A percentile compares a stretch with the other conserved stretches of the same genome.
These are phyloP conservation scores for Drosophila truncata DNA, from an alignment of 1,140 invertebrate genomes.

Conservation along the genomic window DNA sequence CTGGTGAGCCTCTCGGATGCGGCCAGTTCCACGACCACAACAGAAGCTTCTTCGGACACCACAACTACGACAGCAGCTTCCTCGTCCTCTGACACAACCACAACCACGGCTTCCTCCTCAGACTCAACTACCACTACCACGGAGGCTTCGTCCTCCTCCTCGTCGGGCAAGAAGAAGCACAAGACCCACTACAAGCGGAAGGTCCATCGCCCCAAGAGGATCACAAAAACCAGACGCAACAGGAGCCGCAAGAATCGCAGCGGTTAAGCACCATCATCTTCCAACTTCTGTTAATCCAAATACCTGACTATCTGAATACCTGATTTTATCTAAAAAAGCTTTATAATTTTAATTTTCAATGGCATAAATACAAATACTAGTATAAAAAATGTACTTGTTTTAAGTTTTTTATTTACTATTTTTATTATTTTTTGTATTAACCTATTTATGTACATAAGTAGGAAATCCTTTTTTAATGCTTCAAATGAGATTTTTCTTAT, in stretches of 20 bases:
- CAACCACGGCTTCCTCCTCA: neutral
- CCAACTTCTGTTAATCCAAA: neutral
- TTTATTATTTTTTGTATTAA: neutral
- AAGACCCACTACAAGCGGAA: neutral
- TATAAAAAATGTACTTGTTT: neutral
- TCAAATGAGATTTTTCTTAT: neutral
- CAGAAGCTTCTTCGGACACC: neutral
- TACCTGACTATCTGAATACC: neutral
- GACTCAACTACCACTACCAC: constrained; percentile 11
- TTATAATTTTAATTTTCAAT: constrained; percentile 13
- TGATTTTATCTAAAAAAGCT: neutral
- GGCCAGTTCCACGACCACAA: constrained; percentile 1
- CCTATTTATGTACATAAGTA: neutral
- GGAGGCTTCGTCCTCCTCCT: constrained; percentile 1
- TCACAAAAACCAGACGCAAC: neutral
- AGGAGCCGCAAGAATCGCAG: neutral
- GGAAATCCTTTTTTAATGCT: neutral
- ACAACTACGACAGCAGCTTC: neutral
- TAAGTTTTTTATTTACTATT: neutral
- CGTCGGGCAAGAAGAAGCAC: neutral
- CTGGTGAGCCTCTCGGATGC: constrained; percentile 14
- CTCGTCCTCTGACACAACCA: constrained; percentile 19
- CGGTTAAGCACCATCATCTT: neutral
- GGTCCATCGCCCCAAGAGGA: neutral
- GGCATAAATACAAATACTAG: constrained; percentile 5